A percentile compares a stretch with the other conserved stretches of the same genome.
Evolutionary conservation across 1,140 invertebrate species (phyloP).

Genomic region (Campodea augens): DNA sequence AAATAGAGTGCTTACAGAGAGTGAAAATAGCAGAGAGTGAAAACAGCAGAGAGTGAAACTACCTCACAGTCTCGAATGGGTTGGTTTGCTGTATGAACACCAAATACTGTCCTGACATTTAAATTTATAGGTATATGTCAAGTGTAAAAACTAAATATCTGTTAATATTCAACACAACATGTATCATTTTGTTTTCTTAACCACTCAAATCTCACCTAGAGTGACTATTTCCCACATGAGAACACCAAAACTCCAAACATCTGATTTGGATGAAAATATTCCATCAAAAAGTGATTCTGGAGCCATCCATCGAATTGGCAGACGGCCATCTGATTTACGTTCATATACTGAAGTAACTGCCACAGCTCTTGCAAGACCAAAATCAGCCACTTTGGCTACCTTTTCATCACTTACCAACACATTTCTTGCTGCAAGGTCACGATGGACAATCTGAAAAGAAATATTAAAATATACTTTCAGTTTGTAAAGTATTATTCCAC

Average conservation of each 20-base stretch:
- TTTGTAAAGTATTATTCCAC: too few species aligned
- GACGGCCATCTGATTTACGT: constrained; percentile 63
- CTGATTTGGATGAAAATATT: constrained; percentile 75
- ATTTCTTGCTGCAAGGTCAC: constrained; percentile 79
- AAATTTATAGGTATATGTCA: not conserved
- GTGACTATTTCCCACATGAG: constrained; percentile 70
- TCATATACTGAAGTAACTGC: constrained; percentile 62
- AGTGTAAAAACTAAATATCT: not conserved
- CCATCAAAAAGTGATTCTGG: constrained; percentile 82
- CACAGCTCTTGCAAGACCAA: constrained; percentile 77
- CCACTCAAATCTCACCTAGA: constrained; percentile 21
- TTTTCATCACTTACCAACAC: constrained; percentile 71
- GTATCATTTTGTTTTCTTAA: not conserved
- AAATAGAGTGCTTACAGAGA: too few species aligned
- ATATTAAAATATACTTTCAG: too few species aligned
- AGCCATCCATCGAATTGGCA: constrained; percentile 73
- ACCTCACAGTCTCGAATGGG: not conserved
- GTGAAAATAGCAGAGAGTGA: too few species aligned
- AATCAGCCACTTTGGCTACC: constrained; percentile 82
- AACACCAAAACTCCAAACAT: constrained; percentile 86
- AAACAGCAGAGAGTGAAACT: too few species aligned
- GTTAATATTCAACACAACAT: not conserved
- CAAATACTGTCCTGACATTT: not conserved
- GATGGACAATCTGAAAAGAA: too few species aligned
- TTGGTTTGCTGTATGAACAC: not conserved